Evolutionary conservation across 2,113 vertebrate species (phyloP).

Genomic region (Nannobrachium achirus): DNA sequence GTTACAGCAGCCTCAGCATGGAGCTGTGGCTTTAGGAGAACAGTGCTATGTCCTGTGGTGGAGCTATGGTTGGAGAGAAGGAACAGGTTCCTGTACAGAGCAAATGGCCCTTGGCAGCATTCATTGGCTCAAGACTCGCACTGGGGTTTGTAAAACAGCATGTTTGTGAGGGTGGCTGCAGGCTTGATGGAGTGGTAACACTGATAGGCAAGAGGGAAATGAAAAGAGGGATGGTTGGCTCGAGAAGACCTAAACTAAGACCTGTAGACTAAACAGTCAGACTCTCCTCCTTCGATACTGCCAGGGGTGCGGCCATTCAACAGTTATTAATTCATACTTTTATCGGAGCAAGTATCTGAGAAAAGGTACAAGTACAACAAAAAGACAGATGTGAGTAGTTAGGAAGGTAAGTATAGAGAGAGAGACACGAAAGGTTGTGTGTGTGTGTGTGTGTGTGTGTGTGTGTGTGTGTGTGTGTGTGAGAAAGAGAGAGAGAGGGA

Average conservation of each 20-base stretch:
- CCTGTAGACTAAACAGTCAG: conserved; percentile 66
- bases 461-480: too few relatives aligned
- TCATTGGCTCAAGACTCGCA: conserved; percentile 9
- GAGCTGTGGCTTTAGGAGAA: conserved; percentile 53
- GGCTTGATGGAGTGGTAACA: conserved; percentile 21
- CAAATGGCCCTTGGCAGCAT: conserved; percentile 30
- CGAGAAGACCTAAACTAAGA: conserved; percentile 48
- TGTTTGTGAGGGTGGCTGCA: conserved; percentile 12
- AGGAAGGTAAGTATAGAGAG: conserved; percentile 49
- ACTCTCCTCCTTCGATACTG: conserved; percentile 44
- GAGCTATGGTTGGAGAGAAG: conserved; percentile 1
- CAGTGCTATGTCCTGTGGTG: conserved; percentile 6
- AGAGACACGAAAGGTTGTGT: too few relatives aligned
- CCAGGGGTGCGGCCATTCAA: conserved; percentile 58
- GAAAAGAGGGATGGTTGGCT: conserved; percentile 47
- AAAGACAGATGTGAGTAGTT: conserved; percentile 70
- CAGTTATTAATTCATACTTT: conserved; percentile 66
- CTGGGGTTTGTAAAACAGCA: conserved; percentile 22
- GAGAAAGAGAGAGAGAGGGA: conserved; percentile 43
- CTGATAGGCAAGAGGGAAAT: conserved; percentile 47
- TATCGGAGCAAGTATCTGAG: conserved; percentile 59
- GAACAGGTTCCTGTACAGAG: conserved; percentile 61
- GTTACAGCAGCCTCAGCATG: conserved; percentile 42
- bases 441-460: too few relatives aligned
- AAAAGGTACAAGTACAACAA: conserved; percentile 49